Base-by-base conservation (phyloP, 2,888 invertebrate species). In the Rhamphomyia laevipes region DNA sequence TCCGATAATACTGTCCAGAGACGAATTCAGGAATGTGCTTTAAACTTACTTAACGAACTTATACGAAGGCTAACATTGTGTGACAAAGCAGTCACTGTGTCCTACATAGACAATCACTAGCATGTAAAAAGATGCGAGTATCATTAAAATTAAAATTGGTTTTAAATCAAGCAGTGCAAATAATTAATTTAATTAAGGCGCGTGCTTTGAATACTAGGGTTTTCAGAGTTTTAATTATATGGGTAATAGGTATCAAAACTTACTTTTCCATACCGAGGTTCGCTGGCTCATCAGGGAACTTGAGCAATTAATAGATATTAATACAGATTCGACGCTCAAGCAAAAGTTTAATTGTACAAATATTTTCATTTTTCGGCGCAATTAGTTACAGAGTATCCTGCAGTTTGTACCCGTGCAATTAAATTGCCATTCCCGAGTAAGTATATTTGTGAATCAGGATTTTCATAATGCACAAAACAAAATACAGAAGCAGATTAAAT, bases 111-210 rank as follows among this genome's bases (percentile, higher is more conserved):
- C n/a, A n/a, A n/a, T n/a, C n/a, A n/a, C n/a, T n/a, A n/a, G n/a
- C n/a, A n/a, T n/a, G n/a, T n/a, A n/a, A n/a, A n/a, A n/a, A n/a
- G n/a, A n/a, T n/a, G n/a, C n/a, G n/a, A n/a, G n/a, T n/a, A n/a
- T n/a, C n/a, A n/a, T n/a, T n/a, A n/a, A n/a, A n/a, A n/a, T n/a
- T n/a, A n/a, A 48, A 48, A 48, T 43, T 17, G 17, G 47, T 47
- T 44, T 35, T 48, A 41, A 45, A 45, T 43, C 38, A 49, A 45
- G 49, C 45, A 45, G 48, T 43, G 44, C 16, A 37, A 27, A 49
- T 49, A 30, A 49, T 49, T 27, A 49, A 49, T 45, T 49, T 49
- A 15, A 49, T 49, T 45, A 40, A 48, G 17, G 15, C 35, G 16
- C 15, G 38, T 16, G 16, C 38, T 16, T 38, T 38, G 38, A 15